Conservation (phyloP, 2,888 invertebrate species). For the Caenorhabditis sp. region DNA sequence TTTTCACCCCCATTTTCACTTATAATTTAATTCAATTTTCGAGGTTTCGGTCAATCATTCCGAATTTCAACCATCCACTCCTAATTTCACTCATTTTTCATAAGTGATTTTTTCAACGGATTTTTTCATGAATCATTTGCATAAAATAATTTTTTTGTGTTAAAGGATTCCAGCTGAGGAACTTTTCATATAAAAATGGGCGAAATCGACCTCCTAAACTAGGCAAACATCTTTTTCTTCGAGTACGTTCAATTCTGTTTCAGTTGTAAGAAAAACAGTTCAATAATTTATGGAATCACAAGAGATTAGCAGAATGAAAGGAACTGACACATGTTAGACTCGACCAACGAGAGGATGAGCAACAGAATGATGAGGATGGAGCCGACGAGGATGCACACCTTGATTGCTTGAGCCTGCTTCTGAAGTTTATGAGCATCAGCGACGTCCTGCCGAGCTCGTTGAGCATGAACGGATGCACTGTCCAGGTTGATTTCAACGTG, state of each 20-base stretch:
- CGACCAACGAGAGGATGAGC: background rate
- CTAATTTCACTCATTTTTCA: constrained; percentile 13
- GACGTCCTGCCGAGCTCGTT: constrained; percentile 10
- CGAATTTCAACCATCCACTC: constrained; percentile 38
- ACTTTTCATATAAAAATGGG: background rate
- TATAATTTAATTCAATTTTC: constrained; percentile 24
- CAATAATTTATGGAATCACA: background rate
- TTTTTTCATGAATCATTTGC: constrained; percentile 40
- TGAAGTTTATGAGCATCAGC: constrained; percentile 1
- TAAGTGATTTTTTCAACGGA: constrained; percentile 53
- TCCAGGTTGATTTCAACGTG: constrained; percentile 6
- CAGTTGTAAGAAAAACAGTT: constrained; percentile 1
- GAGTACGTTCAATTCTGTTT: no score
- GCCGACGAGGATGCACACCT: background rate
- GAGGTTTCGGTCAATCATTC: constrained; percentile 52
- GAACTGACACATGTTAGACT: background rate
- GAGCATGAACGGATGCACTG: background rate
- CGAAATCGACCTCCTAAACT: no score
- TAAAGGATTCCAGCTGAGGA: no score
- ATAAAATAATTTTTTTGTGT: background rate
- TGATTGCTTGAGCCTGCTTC: background rate
- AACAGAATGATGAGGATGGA: background rate
- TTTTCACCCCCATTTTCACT: background rate
- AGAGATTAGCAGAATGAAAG: constrained; percentile 2
- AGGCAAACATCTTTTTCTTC: no score